Percentiles rank a stretch among this genome's conserved stretches.
These are phyloP conservation scores for Gymnobelideus leadbeateri DNA, from an alignment of 2,113 vertebrate genomes.

Conservation along the genomic window DNA sequence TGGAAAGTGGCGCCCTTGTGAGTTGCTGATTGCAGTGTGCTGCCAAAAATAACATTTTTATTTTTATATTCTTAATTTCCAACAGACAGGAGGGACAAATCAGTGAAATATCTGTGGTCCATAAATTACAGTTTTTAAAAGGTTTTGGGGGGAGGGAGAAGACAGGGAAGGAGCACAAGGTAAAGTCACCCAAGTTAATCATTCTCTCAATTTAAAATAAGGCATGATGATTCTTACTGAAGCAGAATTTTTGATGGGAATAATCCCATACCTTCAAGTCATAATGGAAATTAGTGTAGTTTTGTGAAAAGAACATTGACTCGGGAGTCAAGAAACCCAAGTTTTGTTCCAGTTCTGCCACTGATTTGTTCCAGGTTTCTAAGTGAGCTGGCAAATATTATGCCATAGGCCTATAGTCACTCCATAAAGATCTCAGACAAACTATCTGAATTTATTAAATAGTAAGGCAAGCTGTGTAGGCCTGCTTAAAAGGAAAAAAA, in stretches of 20 bases:
- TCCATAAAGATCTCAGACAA: background rate
- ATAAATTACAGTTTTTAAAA: constrained; percentile 78
- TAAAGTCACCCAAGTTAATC: constrained; percentile 19
- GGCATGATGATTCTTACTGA: background rate
- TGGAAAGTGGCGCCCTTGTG: constrained; percentile 70
- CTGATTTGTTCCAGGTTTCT: background rate
- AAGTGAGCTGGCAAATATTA: background rate
- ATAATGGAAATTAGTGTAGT: background rate
- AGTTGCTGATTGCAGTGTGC: constrained; percentile 71
- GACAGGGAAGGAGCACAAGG: constrained; percentile 54
- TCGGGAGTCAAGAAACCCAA: background rate
- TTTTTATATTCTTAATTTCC: constrained; percentile 56
- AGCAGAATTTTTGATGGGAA: constrained; percentile 50
- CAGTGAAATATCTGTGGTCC: constrained; percentile 73
- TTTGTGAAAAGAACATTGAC: background rate
- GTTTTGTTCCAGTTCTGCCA: background rate
- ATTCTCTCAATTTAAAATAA: background rate
- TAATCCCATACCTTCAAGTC: background rate
- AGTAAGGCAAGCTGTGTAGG: background rate
- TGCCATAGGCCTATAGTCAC: background rate
- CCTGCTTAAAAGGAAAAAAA: background rate
- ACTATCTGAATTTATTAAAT: background rate
- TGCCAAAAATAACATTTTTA: constrained; percentile 73
- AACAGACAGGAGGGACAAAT: constrained; percentile 77
- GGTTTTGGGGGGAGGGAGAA: constrained; percentile 60